A percentile compares a stretch with the other conserved stretches of the same genome.
Conservation (phyloP, 2,888 invertebrate species). For the Trichopria drosophilae region DNA sequence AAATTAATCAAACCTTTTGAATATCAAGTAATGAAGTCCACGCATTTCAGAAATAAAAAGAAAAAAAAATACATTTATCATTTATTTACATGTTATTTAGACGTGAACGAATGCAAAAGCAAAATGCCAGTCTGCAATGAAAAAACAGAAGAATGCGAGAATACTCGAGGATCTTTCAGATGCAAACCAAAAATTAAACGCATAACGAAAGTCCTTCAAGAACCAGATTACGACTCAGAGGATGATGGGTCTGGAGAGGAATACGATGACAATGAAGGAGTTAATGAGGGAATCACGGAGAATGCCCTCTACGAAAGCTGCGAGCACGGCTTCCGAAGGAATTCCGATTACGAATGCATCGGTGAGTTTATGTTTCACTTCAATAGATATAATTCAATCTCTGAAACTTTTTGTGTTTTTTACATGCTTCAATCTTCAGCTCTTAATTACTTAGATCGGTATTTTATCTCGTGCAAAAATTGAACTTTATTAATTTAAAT, state of each 20-base stretch:
- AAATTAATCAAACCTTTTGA: no score
- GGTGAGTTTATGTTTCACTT: conserved; percentile 50
- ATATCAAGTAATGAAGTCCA: no score
- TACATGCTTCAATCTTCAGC: no score
- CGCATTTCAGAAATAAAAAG: no score
- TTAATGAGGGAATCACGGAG: conserved; percentile 45
- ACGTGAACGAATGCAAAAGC: conserved; percentile 67
- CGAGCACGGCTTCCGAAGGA: conserved; percentile 57
- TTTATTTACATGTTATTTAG: conserved; percentile 47
- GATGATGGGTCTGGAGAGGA: conserved; percentile 42
- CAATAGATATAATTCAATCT: no score
- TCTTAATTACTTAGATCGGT: no score
- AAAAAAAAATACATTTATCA: no score
- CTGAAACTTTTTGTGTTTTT: no score
- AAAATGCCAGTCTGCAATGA: conserved; percentile 36
- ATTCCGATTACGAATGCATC: conserved; percentile 57
- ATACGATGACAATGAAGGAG: conserved; percentile 42
- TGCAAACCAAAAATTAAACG: conserved; percentile 44
- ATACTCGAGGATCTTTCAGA: conserved; percentile 60
- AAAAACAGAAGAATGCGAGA: conserved; percentile 55
- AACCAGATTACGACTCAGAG: conserved; percentile 48
- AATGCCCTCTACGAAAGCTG: conserved; percentile 46
- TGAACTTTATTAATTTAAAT: no score
- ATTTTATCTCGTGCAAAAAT: no score
- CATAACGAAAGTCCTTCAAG: conserved; percentile 46